These are phyloP conservation scores for Beris morrisii DNA, from an alignment of 2,888 invertebrate genomes.

Conservation along the genomic window DNA sequence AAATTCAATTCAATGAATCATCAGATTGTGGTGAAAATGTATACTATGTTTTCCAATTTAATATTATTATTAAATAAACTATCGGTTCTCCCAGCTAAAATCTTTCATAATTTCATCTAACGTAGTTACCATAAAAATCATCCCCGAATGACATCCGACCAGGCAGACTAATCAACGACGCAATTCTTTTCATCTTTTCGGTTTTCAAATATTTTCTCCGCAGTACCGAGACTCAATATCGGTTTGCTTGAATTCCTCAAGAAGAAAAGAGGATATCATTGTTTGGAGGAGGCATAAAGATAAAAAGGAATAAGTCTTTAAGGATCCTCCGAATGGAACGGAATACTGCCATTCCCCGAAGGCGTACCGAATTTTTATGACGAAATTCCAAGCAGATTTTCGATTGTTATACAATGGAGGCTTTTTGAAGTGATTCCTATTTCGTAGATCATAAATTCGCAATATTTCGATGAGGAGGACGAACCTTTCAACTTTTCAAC, in stretches of 20 bases:
- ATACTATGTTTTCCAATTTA: no score
- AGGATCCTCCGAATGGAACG: neutral
- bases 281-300: constrained; percentile 25
- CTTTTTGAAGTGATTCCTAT: constrained; percentile 24
- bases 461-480: constrained; percentile 10
- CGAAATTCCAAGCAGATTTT: constrained; percentile 28
- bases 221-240: neutral
- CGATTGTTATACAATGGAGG: constrained; percentile 1
- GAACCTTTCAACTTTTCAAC: no score
- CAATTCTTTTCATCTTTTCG: no score
- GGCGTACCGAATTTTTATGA: constrained; percentile 24
- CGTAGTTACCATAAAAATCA: no score
- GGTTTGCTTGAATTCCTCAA: neutral
- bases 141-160: no score
- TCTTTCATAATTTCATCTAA: no score
- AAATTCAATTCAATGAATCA: no score
- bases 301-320: neutral
- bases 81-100: no score
- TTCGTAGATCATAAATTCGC: constrained; percentile 8
- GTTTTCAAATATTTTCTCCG: no score
- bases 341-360: constrained; percentile 12
- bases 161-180: no score
- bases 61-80: no score
- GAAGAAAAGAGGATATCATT: constrained; percentile 16
- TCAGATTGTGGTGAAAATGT: no score